Evolutionary conservation across 2,888 invertebrate species (phyloP).

Genomic region (Diaprepes abbreviatus): DNA sequence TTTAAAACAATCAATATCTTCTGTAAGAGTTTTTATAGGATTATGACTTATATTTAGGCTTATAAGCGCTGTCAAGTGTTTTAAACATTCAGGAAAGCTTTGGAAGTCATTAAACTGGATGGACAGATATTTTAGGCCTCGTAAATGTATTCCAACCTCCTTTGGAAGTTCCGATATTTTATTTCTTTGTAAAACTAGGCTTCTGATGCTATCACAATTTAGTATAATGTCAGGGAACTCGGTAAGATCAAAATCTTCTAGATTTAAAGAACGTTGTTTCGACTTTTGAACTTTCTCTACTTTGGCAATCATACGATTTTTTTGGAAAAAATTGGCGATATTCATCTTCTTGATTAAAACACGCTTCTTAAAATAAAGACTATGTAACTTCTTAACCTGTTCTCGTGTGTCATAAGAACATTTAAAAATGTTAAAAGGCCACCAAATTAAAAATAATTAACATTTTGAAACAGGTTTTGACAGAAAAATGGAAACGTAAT

Average conservation of each 20-base stretch:
- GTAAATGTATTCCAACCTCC: slow-evolving; percentile 69
- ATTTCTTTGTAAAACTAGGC: slow-evolving; percentile 76
- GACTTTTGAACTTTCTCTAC: slow-evolving; percentile 76
- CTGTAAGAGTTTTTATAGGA: slow-evolving; percentile 72
- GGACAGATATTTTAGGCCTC: slow-evolving; percentile 74
- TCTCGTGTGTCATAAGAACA: not conserved
- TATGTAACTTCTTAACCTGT: not conserved
- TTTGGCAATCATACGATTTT: slow-evolving; percentile 76
- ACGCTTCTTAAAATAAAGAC: not conserved
- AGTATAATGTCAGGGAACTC: slow-evolving; percentile 73
- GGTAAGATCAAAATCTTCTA: slow-evolving; percentile 76
- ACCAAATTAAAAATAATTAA: not conserved
- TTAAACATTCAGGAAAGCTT: slow-evolving; percentile 74
- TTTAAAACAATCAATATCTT: slow-evolving; percentile 73
- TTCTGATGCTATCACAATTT: slow-evolving; percentile 72
- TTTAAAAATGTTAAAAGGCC: not conserved
- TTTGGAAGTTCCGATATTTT: slow-evolving; percentile 71
- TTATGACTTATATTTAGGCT: slow-evolving; percentile 79
- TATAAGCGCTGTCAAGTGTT: slow-evolving; percentile 72
- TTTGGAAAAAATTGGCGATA: slow-evolving; percentile 73
- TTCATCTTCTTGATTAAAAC: slow-evolving; percentile 9
- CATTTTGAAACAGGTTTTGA: too few species aligned
- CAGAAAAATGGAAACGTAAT: too few species aligned
- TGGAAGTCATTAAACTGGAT: slow-evolving; percentile 77
- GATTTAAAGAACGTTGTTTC: slow-evolving; percentile 73